Percentiles rank a stretch among this genome's conserved stretches.
Evolutionary conservation across 2,888 invertebrate species (phyloP).

Genomic region (Saturnia japonica): DNA sequence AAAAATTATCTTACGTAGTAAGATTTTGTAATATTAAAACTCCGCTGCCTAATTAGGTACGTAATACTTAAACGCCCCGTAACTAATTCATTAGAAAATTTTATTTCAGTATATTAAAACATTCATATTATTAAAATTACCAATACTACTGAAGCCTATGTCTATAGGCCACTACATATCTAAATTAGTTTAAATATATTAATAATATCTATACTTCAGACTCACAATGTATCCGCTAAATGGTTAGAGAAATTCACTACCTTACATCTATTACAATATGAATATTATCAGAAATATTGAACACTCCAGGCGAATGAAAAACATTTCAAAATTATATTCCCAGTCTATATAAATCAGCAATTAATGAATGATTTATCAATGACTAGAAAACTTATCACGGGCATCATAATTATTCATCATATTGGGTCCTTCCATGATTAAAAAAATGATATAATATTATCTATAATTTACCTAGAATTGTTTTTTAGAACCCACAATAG

Average conservation of each 20-base stretch:
- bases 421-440: neutral
- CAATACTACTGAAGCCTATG: neutral
- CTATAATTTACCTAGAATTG: neutral
- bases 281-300: constrained; percentile 44
- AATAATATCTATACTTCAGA: constrained; percentile 25
- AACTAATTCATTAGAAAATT: neutral
- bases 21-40: too few species aligned
- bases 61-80: too few species aligned
- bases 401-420: neutral
- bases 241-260: constrained; percentile 18
- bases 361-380: neutral
- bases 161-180: neutral
- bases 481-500: too few species aligned
- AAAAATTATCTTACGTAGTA: too few species aligned
- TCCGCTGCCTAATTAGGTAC: too few species aligned
- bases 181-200: neutral
- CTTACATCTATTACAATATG: constrained; percentile 23
- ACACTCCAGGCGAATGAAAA: constrained; percentile 50
- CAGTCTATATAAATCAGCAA: constrained; percentile 9
- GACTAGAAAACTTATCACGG: neutral
- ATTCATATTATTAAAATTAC: neutral
- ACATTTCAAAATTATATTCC: constrained; percentile 24
- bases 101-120: neutral
- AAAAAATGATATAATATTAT: neutral
- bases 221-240: constrained; percentile 23